Conservation (phyloP, 2,797 vertebrate species). For the Falco naumanni region DNA sequence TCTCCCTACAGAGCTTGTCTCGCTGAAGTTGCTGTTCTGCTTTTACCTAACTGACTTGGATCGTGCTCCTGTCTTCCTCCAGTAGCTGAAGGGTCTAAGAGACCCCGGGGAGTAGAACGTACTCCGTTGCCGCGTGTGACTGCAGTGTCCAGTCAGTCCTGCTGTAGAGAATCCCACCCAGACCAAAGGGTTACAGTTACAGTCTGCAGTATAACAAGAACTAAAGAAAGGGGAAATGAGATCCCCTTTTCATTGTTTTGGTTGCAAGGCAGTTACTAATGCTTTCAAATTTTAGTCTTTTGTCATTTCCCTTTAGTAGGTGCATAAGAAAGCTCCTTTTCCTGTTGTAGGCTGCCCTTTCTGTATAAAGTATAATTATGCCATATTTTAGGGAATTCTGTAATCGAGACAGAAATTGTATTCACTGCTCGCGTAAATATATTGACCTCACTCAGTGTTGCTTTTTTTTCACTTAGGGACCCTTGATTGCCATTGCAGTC, state of each 20-base stretch:
- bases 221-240: not conserved
- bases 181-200: not conserved
- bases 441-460: not conserved
- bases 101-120: not conserved
- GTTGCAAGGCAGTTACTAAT: not conserved
- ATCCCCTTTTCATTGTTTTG: not conserved
- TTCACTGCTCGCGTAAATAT: not conserved
- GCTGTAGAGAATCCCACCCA: not conserved
- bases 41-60: not conserved
- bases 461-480: not conserved
- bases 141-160: not conserved
- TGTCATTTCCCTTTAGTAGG: not conserved
- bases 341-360: not conserved
- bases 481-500: not conserved
- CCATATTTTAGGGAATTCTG: not conserved
- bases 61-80: not conserved
- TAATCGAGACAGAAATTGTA: not conserved
- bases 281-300: not conserved
- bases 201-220: not conserved
- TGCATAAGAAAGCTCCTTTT: not conserved
- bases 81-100: not conserved
- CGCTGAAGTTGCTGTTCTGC: not conserved
- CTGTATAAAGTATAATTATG: not conserved
- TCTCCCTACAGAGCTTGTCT: not conserved
- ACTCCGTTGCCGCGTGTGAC: accelerated